Percentiles rank a stretch among this genome's conserved stretches.
phyloP scores from a whole-genome alignment of 2,797 vertebrate species.

The Sebastes trivittatus region DNA sequence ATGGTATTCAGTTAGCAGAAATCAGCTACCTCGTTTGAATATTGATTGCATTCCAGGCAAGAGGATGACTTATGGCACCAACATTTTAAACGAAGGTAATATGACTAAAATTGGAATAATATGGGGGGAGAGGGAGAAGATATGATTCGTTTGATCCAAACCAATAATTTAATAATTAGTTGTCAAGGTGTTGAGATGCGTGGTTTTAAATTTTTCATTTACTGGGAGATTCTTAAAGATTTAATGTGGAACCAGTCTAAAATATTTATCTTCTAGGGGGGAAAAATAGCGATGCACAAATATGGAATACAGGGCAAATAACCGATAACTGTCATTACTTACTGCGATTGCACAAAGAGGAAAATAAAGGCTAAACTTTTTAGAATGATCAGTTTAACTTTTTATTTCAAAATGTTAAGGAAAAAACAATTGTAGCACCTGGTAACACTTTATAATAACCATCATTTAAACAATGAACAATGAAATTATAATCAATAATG shows the following conservation, averaged over 20 bases:
- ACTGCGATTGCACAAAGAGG: background rate
- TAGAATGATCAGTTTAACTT: background rate
- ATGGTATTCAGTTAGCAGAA: constrained; percentile 51
- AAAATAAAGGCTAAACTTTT: background rate
- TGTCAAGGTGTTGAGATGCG: background rate
- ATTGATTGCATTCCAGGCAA: constrained; percentile 54
- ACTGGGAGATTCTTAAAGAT: background rate
- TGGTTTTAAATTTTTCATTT: background rate
- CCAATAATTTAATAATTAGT: background rate
- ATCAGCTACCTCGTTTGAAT: constrained; percentile 51
- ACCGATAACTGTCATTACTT: background rate
- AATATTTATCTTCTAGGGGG: background rate
- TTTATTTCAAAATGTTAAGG: background rate
- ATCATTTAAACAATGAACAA: no score
- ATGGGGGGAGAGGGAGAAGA: background rate
- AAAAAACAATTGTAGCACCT: no score
- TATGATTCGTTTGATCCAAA: background rate
- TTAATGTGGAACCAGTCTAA: background rate
- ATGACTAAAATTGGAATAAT: background rate
- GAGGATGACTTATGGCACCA: background rate
- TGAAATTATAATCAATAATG: no score
- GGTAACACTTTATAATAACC: no score
- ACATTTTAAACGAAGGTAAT: background rate
- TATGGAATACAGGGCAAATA: background rate
- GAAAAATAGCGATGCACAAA: no score